Percentiles rank a stretch among this genome's conserved stretches.
phyloP scores from a whole-genome alignment of 1,140 invertebrate species.

The Scaptomyza hsui region DNA sequence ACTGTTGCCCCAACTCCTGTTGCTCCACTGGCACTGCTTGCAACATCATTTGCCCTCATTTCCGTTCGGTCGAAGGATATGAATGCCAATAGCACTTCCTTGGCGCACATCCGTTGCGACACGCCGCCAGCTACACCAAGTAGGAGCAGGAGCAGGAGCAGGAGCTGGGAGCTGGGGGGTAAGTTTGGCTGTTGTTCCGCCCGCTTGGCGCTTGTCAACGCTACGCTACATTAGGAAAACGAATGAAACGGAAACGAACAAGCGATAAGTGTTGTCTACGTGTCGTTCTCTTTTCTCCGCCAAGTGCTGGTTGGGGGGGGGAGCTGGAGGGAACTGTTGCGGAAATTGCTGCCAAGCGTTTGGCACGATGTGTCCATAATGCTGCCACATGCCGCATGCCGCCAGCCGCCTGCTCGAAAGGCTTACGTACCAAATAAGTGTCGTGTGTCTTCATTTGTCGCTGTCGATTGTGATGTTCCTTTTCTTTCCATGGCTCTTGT shows the following conservation, averaged over 20 bases:
- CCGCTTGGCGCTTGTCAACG: conserved; percentile 68
- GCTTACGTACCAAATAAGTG: conserved; percentile 73
- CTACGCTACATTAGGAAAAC: conserved; percentile 80
- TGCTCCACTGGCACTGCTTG: conserved; percentile 37
- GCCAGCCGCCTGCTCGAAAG: conserved; percentile 60
- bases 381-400: conserved; percentile 22
- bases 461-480: conserved; percentile 67
- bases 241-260: conserved; percentile 83
- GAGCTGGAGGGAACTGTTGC: conserved; percentile 30
- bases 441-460: conserved; percentile 80
- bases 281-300: conserved; percentile 53
- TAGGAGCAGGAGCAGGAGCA: neutral
- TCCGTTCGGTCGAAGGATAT: conserved; percentile 69
- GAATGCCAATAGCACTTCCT: conserved; percentile 75
- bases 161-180: neutral
- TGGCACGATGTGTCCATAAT: conserved; percentile 72
- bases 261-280: conserved; percentile 80
- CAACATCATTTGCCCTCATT: conserved; percentile 57
- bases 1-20: neutral
- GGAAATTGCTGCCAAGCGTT: conserved; percentile 64
- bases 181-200: conserved; percentile 41
- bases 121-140: conserved; percentile 31
- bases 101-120: conserved; percentile 67
- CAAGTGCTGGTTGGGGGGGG: neutral
- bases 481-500: conserved; percentile 12